Evolutionary conservation across 2,113 vertebrate genomes (phyloP), one percentile per base, ranked within the genome.

Genomic region (Corythornis cristatus): DNA sequence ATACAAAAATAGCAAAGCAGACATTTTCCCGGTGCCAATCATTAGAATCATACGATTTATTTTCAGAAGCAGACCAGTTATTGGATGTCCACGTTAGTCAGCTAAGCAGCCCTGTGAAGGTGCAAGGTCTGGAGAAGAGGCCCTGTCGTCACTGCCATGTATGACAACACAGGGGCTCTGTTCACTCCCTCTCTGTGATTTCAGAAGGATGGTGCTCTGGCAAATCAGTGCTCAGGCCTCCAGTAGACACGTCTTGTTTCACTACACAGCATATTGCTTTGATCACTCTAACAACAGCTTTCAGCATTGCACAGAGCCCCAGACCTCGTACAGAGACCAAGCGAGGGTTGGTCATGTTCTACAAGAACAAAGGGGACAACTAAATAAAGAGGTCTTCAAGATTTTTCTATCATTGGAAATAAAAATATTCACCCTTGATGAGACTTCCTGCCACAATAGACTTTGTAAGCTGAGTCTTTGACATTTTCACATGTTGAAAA

Each of bases 291-390:
- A 40, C 70, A 80, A 54, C 18, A 62, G 19, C 42, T 40, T 25
- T 86, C 74, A 73, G 12, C 23, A 14, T 11, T 12, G 2, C 21
- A 13, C 4, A 5, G 33, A 43, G 35, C 6, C 2, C 0, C 2
- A 61, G 60, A 51, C 26, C 20, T 23, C 35, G 15, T 37, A 8
- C 28, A 37, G 29, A 85, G 75, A 73, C 12, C 20, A 80, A 58
- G 43, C 77, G 43, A 74, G 26, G 28, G 7, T 0, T 48, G 33
- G 11, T 7, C 7, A 3, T 62, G 8, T 51, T 82, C 4, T 8
- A 33, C 22, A n/a, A 80, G 50, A 75, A 48, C 18, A 42, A 60
- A 82, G 37, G 23, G 60, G 37, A 53, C 15, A 80, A 75, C 25
- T 60, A 74, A 51, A 82, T 35, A 73, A 53, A 15, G 11, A 5